These are phyloP conservation scores for Gasteruption jaculator DNA, from an alignment of 2,888 invertebrate species.

Conservation along the genomic window DNA sequence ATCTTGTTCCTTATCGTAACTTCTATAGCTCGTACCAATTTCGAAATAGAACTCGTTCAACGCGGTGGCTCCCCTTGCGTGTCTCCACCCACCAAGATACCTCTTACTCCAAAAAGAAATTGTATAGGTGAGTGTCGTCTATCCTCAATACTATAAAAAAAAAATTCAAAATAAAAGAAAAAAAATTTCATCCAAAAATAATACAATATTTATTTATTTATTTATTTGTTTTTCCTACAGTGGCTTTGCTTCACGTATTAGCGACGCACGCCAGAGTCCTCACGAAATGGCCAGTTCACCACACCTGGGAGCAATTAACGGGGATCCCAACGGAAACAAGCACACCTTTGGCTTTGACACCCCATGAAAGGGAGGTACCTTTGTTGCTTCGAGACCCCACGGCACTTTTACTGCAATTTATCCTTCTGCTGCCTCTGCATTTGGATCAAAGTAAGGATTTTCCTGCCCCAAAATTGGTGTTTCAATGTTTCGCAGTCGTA, in stretches of 20 bases:
- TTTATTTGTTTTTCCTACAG: conserved; percentile 53
- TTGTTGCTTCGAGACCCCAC: conserved; percentile 81
- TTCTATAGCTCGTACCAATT: conserved; percentile 84
- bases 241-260: conserved; percentile 83
- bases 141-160: conserved; percentile 4
- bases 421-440: conserved; percentile 78
- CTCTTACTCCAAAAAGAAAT: conserved; percentile 71
- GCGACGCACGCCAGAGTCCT: conserved; percentile 80
- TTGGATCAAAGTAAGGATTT: conserved; percentile 75
- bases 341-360: conserved; percentile 45
- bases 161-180: neutral
- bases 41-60: conserved; percentile 89
- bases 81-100: conserved; percentile 51
- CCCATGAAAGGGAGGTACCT: conserved; percentile 66
- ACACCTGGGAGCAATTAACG: conserved; percentile 57
- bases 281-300: conserved; percentile 60
- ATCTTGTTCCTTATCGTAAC: conserved; percentile 84
- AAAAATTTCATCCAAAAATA: neutral
- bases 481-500: too few relatives aligned
- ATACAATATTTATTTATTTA: conserved; percentile 5
- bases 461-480: neutral
- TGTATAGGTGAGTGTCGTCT: conserved; percentile 62
- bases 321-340: conserved; percentile 41
- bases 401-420: conserved; percentile 80
- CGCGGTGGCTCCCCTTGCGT: conserved; percentile 74